Conservation (phyloP, 2,797 vertebrate genomes). For the Darevskia mixta region DNA sequence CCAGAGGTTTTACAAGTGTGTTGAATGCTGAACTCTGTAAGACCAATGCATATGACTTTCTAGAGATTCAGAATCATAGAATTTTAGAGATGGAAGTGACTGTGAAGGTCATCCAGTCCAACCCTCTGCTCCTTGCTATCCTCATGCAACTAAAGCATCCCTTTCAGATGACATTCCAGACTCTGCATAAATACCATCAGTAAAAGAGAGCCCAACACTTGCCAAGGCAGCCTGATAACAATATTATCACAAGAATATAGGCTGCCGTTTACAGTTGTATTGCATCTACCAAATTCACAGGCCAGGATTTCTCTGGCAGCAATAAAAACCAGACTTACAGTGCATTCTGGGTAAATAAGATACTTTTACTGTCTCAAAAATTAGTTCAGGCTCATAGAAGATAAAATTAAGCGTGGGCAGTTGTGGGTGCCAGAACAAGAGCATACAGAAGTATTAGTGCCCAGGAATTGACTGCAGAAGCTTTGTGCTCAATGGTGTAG, state of each 20-base stretch:
- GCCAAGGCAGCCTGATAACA: no score
- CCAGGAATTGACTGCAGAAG: not conserved
- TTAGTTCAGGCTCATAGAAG: no score
- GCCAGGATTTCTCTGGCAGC: not conserved
- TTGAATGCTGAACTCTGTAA: constrained; percentile 11
- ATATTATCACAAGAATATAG: no score
- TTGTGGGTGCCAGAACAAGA: not conserved
- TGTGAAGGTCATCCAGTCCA: not conserved
- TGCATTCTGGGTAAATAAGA: not conserved
- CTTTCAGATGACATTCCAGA: not conserved
- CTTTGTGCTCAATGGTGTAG: not conserved
- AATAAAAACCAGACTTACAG: not conserved
- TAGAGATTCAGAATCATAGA: not conserved
- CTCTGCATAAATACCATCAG: not conserved
- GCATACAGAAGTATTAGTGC: no score
- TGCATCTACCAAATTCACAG: no score
- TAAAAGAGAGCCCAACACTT: not conserved
- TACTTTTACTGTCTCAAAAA: no score
- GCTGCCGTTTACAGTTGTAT: no score
- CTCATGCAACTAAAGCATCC: not conserved
- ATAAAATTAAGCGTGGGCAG: no score
- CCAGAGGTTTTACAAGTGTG: not conserved
- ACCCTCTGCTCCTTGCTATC: no score
- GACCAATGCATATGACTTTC: constrained; percentile 6
- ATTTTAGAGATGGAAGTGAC: not conserved